Conservation (phyloP, 2,888 invertebrate genomes). For the Mellilla xanthometata region DNA sequence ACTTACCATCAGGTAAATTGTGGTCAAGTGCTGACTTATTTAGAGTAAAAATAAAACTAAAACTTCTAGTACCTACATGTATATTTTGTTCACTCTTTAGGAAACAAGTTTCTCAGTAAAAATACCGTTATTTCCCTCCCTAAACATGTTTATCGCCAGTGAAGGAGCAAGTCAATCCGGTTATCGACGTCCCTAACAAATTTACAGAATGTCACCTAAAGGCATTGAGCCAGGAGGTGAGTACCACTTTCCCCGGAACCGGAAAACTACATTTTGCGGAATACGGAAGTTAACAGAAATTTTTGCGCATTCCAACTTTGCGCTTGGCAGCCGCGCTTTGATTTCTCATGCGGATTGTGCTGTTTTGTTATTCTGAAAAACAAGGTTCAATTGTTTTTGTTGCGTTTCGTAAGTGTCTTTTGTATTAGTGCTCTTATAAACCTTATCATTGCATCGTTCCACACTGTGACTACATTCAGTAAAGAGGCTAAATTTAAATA, state of each 20-base stretch:
- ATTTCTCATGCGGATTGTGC: slow-evolving; percentile 11
- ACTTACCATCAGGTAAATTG: too few relatives aligned
- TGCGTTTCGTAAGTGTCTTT: not conserved
- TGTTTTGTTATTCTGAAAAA: slow-evolving; percentile 6
- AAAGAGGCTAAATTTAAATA: too few relatives aligned
- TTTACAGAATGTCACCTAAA: slow-evolving; percentile 11
- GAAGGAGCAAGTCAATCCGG: not conserved
- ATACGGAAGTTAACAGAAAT: slow-evolving; percentile 15
- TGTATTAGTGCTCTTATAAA: too few relatives aligned
- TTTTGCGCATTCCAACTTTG: slow-evolving; percentile 16
- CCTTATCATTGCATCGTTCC: too few relatives aligned
- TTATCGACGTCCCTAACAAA: slow-evolving; percentile 2
- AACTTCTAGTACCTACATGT: too few relatives aligned
- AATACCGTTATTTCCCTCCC: too few relatives aligned
- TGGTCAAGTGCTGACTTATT: too few relatives aligned
- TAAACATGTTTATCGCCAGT: not conserved
- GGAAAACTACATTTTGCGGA: slow-evolving; percentile 14
- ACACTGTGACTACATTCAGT: too few relatives aligned
- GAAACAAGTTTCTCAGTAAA: not conserved
- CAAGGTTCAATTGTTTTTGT: slow-evolving; percentile 3
- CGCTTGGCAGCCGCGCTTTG: slow-evolving; percentile 10
- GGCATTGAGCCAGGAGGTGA: slow-evolving; percentile 7
- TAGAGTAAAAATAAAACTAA: too few relatives aligned
- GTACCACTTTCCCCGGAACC: slow-evolving; percentile 8
- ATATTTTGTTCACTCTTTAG: too few relatives aligned